Conservation (phyloP, 2,797 vertebrate species). For the Micrastur ruficollis region DNA sequence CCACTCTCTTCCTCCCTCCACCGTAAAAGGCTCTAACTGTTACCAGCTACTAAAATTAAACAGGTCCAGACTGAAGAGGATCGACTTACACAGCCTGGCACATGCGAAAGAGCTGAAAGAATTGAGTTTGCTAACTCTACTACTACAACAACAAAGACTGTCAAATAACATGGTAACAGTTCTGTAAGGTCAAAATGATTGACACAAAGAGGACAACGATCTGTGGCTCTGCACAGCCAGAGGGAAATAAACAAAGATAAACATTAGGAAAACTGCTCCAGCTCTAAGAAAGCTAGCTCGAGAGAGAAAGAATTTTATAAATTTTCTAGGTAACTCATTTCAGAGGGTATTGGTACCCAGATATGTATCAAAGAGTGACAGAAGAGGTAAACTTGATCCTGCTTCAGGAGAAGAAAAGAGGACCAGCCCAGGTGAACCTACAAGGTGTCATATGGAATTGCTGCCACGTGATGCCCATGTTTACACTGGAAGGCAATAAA, state of each 20-base stretch:
- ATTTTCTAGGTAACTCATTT: not conserved
- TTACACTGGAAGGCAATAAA: conserved; percentile 6
- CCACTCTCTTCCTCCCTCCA: not conserved
- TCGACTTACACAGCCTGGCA: not conserved
- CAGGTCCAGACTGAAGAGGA: not conserved
- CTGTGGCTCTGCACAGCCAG: not conserved
- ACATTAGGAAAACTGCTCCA: not conserved
- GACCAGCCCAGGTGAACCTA: not conserved
- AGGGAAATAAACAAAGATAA: not conserved
- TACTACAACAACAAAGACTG: not conserved
- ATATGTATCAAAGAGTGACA: not conserved
- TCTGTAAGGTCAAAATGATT: not conserved
- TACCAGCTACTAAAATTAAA: not conserved
- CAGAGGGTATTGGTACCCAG: not conserved
- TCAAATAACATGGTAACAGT: not conserved
- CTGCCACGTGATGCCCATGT: not conserved
- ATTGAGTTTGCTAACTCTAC: not conserved
- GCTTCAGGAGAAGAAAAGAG: not conserved
- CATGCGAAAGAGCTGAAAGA: not conserved
- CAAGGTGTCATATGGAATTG: not conserved
- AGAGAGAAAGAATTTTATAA: not conserved
- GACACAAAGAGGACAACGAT: not conserved
- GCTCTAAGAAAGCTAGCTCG: not conserved
- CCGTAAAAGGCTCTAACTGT: not conserved
- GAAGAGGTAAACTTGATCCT: not conserved